Conservation (phyloP, 2,888 invertebrate genomes). For the Coremacera marginata region DNA sequence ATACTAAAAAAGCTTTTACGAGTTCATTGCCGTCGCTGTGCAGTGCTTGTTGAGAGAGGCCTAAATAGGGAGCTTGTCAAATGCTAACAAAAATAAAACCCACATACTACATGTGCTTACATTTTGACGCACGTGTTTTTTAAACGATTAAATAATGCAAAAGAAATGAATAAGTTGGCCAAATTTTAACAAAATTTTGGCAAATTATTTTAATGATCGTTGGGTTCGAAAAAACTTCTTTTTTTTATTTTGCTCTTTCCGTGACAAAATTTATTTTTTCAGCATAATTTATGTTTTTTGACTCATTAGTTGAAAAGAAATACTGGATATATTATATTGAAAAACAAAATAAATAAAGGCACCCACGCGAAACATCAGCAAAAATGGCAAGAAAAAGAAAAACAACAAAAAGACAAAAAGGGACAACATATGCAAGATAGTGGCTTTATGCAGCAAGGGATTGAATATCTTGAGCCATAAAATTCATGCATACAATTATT, state of each 20-base stretch:
- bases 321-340: neutral
- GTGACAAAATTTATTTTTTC: conserved; percentile 8
- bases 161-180: no score
- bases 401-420: neutral
- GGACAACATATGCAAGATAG: conserved; percentile 24
- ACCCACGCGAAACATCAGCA: conserved; percentile 17
- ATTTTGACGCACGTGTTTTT: no score
- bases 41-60: no score
- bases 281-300: neutral
- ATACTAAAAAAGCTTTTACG: no score
- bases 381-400: conserved; percentile 1
- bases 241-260: conserved; percentile 1
- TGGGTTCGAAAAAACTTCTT: neutral
- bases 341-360: neutral
- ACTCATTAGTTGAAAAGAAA: neutral
- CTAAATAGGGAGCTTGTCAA: no score
- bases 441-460: neutral
- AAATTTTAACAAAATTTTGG: no score
- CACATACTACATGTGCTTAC: no score
- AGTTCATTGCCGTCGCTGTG: no score
- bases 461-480: conserved; percentile 11
- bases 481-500: neutral
- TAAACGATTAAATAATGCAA: no score
- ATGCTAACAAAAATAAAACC: no score
- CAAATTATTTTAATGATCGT: no score